These are phyloP conservation scores for Diplolepis rosae DNA, from an alignment of 2,888 invertebrate species.

Conservation along the genomic window DNA sequence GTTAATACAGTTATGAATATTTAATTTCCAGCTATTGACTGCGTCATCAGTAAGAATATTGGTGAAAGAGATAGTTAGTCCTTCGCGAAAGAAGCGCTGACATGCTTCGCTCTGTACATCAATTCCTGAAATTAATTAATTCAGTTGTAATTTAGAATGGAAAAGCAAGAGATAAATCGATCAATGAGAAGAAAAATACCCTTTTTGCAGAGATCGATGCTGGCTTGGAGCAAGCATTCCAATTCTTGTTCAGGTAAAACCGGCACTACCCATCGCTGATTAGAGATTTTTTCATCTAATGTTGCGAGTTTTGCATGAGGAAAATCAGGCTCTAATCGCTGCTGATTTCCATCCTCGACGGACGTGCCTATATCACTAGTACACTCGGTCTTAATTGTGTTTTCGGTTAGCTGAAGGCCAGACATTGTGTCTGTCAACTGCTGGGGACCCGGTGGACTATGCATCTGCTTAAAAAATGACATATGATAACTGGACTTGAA, in stretches of 20 bases:
- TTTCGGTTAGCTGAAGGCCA: slow-evolving; percentile 68
- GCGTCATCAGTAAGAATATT: slow-evolving; percentile 98
- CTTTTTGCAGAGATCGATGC: slow-evolving; percentile 89
- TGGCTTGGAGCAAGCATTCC: slow-evolving; percentile 91
- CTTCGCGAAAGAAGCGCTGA: slow-evolving; percentile 95
- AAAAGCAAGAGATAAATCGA: slow-evolving; percentile 6
- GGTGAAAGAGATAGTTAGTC: slow-evolving; percentile 94
- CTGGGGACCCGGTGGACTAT: slow-evolving; percentile 69
- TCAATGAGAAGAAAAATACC: slow-evolving; percentile 75
- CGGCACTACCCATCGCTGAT: slow-evolving; percentile 97
- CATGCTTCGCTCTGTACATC: slow-evolving; percentile 93
- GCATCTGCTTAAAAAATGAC: slow-evolving; percentile 58
- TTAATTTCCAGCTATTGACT: slow-evolving; percentile 97
- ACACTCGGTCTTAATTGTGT: slow-evolving; percentile 66
- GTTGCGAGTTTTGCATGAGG: slow-evolving; percentile 90
- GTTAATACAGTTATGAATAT: slow-evolving; percentile 96
- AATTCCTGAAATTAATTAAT: slow-evolving; percentile 77
- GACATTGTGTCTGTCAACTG: slow-evolving; percentile 70
- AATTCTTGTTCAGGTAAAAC: slow-evolving; percentile 97
- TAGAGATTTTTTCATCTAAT: slow-evolving; percentile 96
- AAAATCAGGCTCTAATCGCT: slow-evolving; percentile 81
- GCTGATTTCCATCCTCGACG: slow-evolving; percentile 68
- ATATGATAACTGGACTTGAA: no score
- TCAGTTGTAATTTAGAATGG: background rate
- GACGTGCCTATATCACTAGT: slow-evolving; percentile 62